Percentiles rank a stretch among this genome's conserved stretches.
These are phyloP conservation scores for Ciona savignyi DNA, from an alignment of 23 tunicate species.

Conservation along the genomic window DNA sequence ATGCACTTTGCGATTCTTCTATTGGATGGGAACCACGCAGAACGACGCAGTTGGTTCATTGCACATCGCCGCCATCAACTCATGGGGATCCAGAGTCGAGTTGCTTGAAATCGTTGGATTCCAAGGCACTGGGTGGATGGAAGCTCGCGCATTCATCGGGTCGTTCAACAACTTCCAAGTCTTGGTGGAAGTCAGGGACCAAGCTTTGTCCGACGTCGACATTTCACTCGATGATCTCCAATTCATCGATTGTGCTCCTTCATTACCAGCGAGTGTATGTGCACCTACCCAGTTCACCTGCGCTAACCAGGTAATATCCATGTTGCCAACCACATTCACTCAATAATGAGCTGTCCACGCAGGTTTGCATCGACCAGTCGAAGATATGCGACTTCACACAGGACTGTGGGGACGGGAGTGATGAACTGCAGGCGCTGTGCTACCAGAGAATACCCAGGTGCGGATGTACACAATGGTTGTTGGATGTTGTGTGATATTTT, in stretches of 20 bases:
- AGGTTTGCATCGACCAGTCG: constrained; percentile 54
- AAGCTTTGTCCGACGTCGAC: constrained; percentile 16
- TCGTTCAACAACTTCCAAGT: constrained; percentile 50
- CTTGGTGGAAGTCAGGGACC: constrained; percentile 52
- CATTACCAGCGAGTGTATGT: constrained; percentile 27
- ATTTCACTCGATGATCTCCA: constrained; percentile 66
- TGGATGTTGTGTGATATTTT: too few relatives aligned
- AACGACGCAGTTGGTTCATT: constrained; percentile 52
- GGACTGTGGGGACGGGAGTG: constrained; percentile 82
- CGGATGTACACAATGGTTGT: too few relatives aligned
- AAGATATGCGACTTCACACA: constrained; percentile 66
- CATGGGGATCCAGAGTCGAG: constrained; percentile 5
- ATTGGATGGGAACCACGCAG: constrained; percentile 74
- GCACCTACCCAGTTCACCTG: constrained; percentile 44
- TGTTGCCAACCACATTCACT: too few relatives aligned
- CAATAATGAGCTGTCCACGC: neutral
- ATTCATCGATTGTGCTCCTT: constrained; percentile 69
- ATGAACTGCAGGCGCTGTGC: constrained; percentile 52
- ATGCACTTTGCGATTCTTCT: constrained; percentile 62
- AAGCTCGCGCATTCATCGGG: constrained; percentile 65
- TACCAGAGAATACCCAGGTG: constrained; percentile 79
- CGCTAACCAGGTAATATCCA: constrained; percentile 59
- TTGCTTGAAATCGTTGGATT: constrained; percentile 39
- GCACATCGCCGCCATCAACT: constrained; percentile 10
- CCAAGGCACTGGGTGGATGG: constrained; percentile 42